Conservation (phyloP, 1,140 invertebrate genomes). For the Drosophila santomea region DNA sequence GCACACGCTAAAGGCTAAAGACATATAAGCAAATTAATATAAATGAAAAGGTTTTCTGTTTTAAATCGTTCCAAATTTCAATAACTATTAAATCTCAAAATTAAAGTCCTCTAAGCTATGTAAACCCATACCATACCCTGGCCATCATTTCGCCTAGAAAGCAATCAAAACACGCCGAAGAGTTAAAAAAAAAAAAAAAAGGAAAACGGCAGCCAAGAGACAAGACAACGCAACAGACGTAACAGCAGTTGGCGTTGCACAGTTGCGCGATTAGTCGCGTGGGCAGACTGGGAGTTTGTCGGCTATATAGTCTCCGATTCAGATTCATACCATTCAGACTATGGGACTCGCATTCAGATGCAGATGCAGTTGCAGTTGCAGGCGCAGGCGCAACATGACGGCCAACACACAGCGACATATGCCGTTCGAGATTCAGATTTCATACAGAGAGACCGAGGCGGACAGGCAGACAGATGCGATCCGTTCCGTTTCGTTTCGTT, state of each 20-base stretch:
- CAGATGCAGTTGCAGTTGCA: constrained; percentile 34
- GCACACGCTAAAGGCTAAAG: too few relatives aligned
- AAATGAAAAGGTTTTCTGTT: too few relatives aligned
- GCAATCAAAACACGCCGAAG: constrained; percentile 60
- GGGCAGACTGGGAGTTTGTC: constrained; percentile 33
- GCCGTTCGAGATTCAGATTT: constrained; percentile 70
- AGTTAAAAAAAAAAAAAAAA: neutral
- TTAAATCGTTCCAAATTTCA: neutral
- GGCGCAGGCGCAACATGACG: constrained; percentile 79
- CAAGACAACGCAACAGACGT: constrained; percentile 73
- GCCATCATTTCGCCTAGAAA: constrained; percentile 41
- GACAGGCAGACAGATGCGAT: constrained; percentile 55
- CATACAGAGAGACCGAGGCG: constrained; percentile 38
- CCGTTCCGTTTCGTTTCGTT: constrained; percentile 6
- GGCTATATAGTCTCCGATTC: constrained; percentile 15
- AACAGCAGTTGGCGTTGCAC: constrained; percentile 73
- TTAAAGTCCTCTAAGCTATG: neutral
- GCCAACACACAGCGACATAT: constrained; percentile 71
- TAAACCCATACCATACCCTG: constrained; percentile 11
- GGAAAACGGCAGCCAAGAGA: constrained; percentile 24
- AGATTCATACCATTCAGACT: neutral
- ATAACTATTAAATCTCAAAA: too few relatives aligned
- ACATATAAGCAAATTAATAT: too few relatives aligned
- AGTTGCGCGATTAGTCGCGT: constrained; percentile 54
- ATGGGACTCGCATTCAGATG: constrained; percentile 10